Conservation (phyloP, 2,797 vertebrate species). For the Mallotus villosus region DNA sequence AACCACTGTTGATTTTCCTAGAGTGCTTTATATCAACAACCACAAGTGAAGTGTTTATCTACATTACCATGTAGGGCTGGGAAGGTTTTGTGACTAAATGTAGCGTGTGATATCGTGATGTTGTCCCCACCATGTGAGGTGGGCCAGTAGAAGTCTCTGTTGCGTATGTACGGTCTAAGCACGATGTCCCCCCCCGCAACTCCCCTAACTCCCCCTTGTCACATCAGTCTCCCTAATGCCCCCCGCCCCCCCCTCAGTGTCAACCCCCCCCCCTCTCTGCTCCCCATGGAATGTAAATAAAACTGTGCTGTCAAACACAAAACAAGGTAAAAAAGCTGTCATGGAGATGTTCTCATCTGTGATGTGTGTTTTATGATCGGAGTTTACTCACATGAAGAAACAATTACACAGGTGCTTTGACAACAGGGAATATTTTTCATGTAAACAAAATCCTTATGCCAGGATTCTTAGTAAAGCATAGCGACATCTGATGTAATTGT, state of each 20-base stretch:
- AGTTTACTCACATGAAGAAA: not conserved
- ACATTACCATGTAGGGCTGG: conserved; percentile 87
- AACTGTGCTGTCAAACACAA: conserved; percentile 70
- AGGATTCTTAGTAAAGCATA: conserved; percentile 12
- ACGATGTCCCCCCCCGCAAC: conserved; percentile 65
- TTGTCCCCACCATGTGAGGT: conserved; percentile 61
- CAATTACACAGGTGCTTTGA: not conserved
- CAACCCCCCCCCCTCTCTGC: conserved; percentile 74
- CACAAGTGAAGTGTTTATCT: conserved; percentile 74
- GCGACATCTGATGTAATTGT: conserved; percentile 3
- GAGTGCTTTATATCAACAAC: conserved; percentile 82
- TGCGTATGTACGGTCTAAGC: conserved; percentile 71
- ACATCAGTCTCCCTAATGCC: conserved; percentile 48
- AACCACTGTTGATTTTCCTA: conserved; percentile 83
- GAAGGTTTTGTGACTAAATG: conserved; percentile 80
- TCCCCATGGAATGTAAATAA: conserved; percentile 90
- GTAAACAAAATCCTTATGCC: conserved; percentile 28
- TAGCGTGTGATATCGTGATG: conserved; percentile 82
- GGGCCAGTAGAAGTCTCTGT: conserved; percentile 65
- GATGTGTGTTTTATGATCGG: not conserved
- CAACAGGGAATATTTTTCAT: conserved; percentile 31
- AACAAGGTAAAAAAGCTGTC: conserved; percentile 32
- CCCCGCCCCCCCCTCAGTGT: conserved; percentile 49
- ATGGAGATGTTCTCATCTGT: not conserved
- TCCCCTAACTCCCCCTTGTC: conserved; percentile 68